A percentile compares a stretch with the other conserved stretches of the same genome.
Evolutionary conservation across 2,888 invertebrate species (phyloP).

Genomic region (Chirona hameri): DNA sequence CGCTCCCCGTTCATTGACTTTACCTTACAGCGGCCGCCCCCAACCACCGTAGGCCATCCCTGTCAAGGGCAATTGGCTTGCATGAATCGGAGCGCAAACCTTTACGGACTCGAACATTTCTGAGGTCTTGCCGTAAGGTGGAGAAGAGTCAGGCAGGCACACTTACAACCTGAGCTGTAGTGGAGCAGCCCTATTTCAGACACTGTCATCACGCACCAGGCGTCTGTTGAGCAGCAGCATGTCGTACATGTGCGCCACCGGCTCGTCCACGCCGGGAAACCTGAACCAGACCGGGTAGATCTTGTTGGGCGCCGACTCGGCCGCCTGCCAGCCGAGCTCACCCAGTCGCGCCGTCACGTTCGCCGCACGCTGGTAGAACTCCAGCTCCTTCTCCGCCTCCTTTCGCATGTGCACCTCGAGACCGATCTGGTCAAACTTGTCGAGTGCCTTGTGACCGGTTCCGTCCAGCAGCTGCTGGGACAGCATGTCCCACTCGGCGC

Average conservation of each 20-base stretch:
- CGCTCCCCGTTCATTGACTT: too few species aligned
- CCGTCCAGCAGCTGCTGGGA: conserved; percentile 25
- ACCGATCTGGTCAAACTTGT: conserved; percentile 12
- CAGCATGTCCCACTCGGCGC: conserved; percentile 45
- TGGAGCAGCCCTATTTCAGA: too few species aligned
- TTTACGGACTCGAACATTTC: too few species aligned
- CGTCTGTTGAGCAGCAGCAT: background rate
- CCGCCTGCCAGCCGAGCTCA: background rate
- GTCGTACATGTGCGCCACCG: background rate
- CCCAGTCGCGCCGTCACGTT: background rate
- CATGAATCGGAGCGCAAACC: too few species aligned
- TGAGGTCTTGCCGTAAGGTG: too few species aligned
- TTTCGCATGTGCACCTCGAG: conserved; percentile 2
- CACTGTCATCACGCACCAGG: too few species aligned
- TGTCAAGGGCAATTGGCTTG: too few species aligned
- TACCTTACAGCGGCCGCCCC: too few species aligned
- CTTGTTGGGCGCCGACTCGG: background rate
- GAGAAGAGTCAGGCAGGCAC: too few species aligned
- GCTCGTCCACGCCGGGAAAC: background rate
- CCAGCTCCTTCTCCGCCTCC: background rate
- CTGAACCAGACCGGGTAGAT: background rate
- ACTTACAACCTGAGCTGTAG: too few species aligned
- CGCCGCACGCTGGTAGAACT: background rate
- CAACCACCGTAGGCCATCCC: too few species aligned
- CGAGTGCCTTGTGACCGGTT: too few species aligned